Base-by-base conservation (phyloP, 2,113 vertebrate genomes). In the Colossoma macropomum region DNA sequence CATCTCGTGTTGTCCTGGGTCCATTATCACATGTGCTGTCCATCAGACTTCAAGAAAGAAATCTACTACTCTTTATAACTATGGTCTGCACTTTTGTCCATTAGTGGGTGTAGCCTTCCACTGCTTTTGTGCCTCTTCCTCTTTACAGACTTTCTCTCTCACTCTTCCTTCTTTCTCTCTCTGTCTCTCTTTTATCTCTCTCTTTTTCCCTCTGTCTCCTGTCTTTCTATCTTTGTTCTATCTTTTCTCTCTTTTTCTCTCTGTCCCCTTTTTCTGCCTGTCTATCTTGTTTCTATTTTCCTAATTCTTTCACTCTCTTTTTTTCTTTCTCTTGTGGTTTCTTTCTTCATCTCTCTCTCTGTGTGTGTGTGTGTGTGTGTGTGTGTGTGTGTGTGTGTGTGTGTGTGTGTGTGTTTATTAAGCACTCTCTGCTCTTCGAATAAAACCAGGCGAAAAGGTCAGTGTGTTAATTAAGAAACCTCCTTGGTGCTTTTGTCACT, bases 391-490 rank as follows among this genome's bases (percentile, higher is more conserved):
- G 3, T n/a, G n/a, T n/a, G n/a, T n/a, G n/a, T n/a, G n/a, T n/a
- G n/a, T n/a, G n/a, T n/a, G n/a, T n/a, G n/a, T n/a, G n/a, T n/a
- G n/a, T 83, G 70, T 84, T 83, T 85, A 87, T 86, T 87, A 86
- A 86, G 75, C 75, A 66, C 79, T 34, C 52, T 23, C 48, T 75
- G 28, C 50, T 38, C 38, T 45, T 32, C 72, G 68, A 75, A 87
- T 86, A 80, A 75, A 83, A 85, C 56, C 85, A 86, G 63, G 60
- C 56, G 84, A 86, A 85, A 87, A 87, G 89, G 88, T 89, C 89
- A 87, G 76, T 79, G 77, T 87, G 85, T 89, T 89, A 90, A 87
- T 90, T 88, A 89, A 87, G 81, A 81, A 86, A 83, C 65, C 73
- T 83, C 80, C 84, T 66, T n/a, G 41, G 60, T 82, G 73, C 63